Evolutionary conservation across 2,888 invertebrate species (phyloP), one percentile per base, ranked within the genome.

Genomic region (Apodemia hepburni): DNA sequence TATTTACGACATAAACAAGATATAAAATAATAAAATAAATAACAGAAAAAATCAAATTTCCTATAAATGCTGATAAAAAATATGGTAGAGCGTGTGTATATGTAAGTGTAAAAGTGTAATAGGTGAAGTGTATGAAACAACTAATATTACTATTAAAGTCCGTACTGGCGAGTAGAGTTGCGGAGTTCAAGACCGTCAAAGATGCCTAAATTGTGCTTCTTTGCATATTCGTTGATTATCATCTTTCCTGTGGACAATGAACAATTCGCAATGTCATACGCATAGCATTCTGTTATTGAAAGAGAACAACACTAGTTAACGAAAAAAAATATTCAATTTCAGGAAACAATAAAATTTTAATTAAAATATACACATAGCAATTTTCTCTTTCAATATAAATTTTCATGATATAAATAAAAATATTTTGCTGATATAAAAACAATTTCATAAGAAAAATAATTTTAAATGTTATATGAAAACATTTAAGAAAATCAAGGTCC

Each of bases 101-200:
- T 15, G 15, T n/a, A 42, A 0, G 42, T 12, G 11, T 42, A 15
- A 6, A 42, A 42, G 42, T 42, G 42, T 42, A 42, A 42, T 42
- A 33, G 7, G 29, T 58, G 60, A 65, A 64, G 68, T 72, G 66
- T 69, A 64, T 80, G 74, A 79, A 86, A 86, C 82, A 85, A 85
- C 85, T 87, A 85, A 80, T 85, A 89, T 89, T 91, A 91, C 90
- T 77, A 92, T 94, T 94, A 95, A 95, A 94, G 95, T 94, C 95
- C 95, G 93, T 95, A 95, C 94, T 95, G 95, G 92, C 95, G 94
- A 82, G 95, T 95, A 79, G 95, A 94, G 89, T 94, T 94, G 85
- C 95, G 92, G 68, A 95, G 93, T 86, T 95, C 95, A 79, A 93
- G 93, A 68, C 95, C 95, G 82, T 95, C 95, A 92, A 95, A 95